Percentiles rank a stretch among this genome's conserved stretches.
These are phyloP conservation scores for Drosophila testacea DNA, from an alignment of 2,888 invertebrate species.

Conservation along the genomic window DNA sequence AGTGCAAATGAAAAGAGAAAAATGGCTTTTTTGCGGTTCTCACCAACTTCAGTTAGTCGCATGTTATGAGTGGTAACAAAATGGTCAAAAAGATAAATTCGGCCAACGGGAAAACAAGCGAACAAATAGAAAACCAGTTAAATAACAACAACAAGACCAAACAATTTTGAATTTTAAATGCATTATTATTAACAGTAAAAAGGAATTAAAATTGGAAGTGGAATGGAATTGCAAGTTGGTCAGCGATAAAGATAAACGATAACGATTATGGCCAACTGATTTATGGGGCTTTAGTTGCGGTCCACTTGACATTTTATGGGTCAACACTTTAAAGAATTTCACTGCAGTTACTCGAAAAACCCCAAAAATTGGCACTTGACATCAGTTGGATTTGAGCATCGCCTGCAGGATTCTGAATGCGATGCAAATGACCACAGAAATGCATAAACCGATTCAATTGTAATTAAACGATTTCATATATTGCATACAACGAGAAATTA, in stretches of 20 bases:
- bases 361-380: conserved; percentile 35
- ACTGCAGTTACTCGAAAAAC: conserved; percentile 15
- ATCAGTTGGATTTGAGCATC: conserved; percentile 23
- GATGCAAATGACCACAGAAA: conserved; percentile 69
- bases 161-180: conserved; percentile 33
- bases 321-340: conserved; percentile 51
- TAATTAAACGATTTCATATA: conserved; percentile 72
- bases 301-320: conserved; percentile 33
- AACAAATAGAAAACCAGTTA: conserved; percentile 17
- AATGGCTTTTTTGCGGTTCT: conserved; percentile 39
- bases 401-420: conserved; percentile 18
- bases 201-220: conserved; percentile 24
- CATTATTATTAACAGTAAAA: conserved; percentile 47
- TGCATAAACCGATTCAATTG: conserved; percentile 68
- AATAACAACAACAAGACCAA: conserved; percentile 6
- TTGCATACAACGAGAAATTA: conserved; percentile 49
- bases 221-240: conserved; percentile 16
- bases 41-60: conserved; percentile 7
- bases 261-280: conserved; percentile 48
- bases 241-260: conserved; percentile 21
- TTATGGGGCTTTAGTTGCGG: conserved; percentile 49
- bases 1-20: conserved; percentile 19
- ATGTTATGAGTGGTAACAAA: conserved; percentile 10
- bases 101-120: not conserved
- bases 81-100: not conserved